Evolutionary conservation across 1,140 invertebrate genomes (phyloP).

Genomic region (Paraescarpia echinospica): DNA sequence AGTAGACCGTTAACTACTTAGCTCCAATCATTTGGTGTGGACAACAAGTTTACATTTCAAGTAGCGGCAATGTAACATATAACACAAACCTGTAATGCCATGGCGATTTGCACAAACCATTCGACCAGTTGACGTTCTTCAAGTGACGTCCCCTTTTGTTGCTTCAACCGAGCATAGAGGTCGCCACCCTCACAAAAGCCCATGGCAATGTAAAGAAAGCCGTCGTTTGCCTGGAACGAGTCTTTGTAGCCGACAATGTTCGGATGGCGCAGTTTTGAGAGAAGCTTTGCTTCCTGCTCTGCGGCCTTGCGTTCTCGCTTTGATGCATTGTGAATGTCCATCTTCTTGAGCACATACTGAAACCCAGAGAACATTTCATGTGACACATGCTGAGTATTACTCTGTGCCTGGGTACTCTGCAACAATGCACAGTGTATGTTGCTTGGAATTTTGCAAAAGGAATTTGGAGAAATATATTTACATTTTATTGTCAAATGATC

Average conservation of each 20-base stretch:
- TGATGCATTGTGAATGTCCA: constrained; percentile 58
- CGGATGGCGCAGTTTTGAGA: constrained; percentile 62
- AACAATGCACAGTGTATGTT: too few relatives aligned
- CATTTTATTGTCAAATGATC: too few relatives aligned
- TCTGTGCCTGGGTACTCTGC: too few relatives aligned
- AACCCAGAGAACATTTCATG: constrained; percentile 33
- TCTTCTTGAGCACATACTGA: constrained; percentile 63
- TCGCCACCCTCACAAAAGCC: constrained; percentile 64
- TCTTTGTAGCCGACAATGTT: constrained; percentile 64
- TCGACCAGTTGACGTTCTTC: constrained; percentile 61
- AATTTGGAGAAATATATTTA: too few relatives aligned
- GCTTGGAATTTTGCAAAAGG: too few relatives aligned
- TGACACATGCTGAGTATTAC: neutral
- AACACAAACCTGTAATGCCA: constrained; percentile 59
- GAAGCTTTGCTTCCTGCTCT: constrained; percentile 60
- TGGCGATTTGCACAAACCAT: constrained; percentile 65
- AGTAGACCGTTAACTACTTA: neutral
- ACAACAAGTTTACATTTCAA: too few relatives aligned
- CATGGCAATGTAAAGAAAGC: constrained; percentile 63
- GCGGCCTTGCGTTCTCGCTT: constrained; percentile 58
- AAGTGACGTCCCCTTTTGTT: constrained; percentile 55
- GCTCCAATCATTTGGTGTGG: neutral
- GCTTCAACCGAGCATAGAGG: constrained; percentile 60
- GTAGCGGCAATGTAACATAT: neutral
- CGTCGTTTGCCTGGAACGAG: constrained; percentile 59